Conservation (phyloP, 1,140 invertebrate genomes). For the Fopius arisanus region DNA sequence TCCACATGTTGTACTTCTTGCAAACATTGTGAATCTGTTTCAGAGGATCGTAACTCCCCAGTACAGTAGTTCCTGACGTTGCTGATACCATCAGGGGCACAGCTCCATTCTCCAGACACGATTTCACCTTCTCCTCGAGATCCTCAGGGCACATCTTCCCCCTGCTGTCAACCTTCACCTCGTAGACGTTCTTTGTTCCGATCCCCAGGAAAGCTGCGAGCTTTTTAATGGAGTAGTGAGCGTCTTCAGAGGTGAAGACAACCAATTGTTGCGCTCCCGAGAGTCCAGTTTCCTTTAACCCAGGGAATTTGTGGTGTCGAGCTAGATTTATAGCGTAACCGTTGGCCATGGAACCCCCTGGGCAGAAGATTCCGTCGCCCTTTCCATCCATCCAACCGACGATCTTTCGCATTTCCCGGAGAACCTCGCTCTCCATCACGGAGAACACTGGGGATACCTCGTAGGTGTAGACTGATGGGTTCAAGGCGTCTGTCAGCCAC, state of each 20-base stretch:
- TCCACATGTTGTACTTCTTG: constrained; percentile 84
- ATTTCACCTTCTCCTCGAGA: constrained; percentile 76
- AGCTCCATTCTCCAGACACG: constrained; percentile 72
- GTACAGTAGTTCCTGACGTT: constrained; percentile 85
- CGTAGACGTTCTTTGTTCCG: constrained; percentile 79
- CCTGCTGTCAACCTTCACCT: constrained; percentile 72
- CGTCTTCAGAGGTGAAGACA: constrained; percentile 86
- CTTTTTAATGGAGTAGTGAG: constrained; percentile 95
- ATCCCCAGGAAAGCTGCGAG: constrained; percentile 81
- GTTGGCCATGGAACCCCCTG: constrained; percentile 95
- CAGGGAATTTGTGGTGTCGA: constrained; percentile 68
- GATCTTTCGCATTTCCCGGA: constrained; percentile 83
- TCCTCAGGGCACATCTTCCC: constrained; percentile 83
- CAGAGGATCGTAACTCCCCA: constrained; percentile 92
- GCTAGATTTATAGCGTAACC: constrained; percentile 94
- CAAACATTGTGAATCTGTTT: constrained; percentile 82
- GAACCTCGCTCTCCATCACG: constrained; percentile 83
- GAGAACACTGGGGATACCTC: constrained; percentile 91
- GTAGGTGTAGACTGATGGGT: constrained; percentile 89
- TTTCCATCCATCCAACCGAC: constrained; percentile 83
- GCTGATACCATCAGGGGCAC: constrained; percentile 89
- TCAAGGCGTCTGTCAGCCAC: constrained; percentile 85
- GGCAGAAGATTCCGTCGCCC: constrained; percentile 90
- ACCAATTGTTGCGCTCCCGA: constrained; percentile 73
- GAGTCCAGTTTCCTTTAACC: constrained; percentile 74